Evolutionary conservation across 2,888 invertebrate genomes (phyloP), one percentile per base, ranked within the genome.

Genomic region (Sphecodes monilicornis): DNA sequence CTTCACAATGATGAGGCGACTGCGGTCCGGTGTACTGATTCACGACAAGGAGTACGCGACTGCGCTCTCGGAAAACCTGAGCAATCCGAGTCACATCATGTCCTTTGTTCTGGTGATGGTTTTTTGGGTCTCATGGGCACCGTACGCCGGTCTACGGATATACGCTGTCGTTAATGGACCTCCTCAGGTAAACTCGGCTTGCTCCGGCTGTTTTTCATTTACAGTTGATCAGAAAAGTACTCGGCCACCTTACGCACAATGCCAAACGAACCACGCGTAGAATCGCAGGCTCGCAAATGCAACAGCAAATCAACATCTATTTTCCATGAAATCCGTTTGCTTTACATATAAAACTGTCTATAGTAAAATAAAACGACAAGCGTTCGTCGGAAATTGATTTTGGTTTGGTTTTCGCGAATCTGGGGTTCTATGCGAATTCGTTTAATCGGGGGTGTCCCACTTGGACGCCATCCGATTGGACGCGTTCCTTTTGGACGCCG

Each of bases 81-180:
- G 98, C 90, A 98, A 98, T 95, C 98, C 98, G 88, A 98, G 98
- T 96, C 99, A 99, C 96, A 97, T 98, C 95, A 98, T 99, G 97
- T 98, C 98, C 93, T 98, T 99, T 95, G 97, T 98, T 91, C 96
- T 99, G 92, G 98, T 99, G 90, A 96, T 98, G 91, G 96, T 98
- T 81, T 99, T 99, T 95, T 98, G 98, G 97, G 95, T 98, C 87
- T 98, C 98, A 91, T 99, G 99, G 99, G 96, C 97, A 88, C 99
- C 99, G 39, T 98, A 98, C 95, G 97, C 98, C 88, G 96, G 97
- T 80, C 96, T 99, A 88, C 97, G 97, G 90, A 95, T 98, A 86
- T 98, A 98, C 95, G 98, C 94, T 78, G 91, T 92, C 80, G 88
- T 94, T 88, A 94, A 94, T 87, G 95, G 94, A 86, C 93, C 94